phyloP scores from a whole-genome alignment of 2,797 vertebrate species.

The Hoplostethus mediterraneus region DNA sequence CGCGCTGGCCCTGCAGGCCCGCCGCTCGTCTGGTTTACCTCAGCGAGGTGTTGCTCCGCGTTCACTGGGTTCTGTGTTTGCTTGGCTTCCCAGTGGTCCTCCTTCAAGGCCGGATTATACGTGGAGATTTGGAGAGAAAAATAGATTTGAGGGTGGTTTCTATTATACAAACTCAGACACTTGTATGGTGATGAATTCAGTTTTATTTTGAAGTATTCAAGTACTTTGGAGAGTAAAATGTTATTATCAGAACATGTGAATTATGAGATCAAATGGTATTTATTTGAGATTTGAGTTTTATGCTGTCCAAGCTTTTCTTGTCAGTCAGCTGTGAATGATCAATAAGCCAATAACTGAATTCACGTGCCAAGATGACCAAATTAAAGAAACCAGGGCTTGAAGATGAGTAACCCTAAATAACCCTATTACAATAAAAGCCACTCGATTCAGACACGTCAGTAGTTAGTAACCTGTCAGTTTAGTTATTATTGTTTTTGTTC shows the following conservation, averaged over 20 bases:
- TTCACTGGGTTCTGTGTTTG: neutral
- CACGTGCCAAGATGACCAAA: too few species aligned
- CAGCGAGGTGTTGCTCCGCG: neutral
- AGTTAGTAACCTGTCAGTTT: too few species aligned
- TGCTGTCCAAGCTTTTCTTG: neutral
- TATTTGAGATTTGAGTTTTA: neutral
- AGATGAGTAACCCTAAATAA: too few species aligned
- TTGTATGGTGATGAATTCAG: too few species aligned
- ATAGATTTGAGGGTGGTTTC: too few species aligned
- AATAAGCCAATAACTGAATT: neutral
- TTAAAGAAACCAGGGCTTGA: too few species aligned
- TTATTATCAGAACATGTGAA: neutral
- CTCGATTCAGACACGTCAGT: neutral
- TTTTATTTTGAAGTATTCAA: neutral
- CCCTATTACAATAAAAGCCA: neutral
- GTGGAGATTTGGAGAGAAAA: too few species aligned
- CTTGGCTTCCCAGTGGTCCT: neutral
- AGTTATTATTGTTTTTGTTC: neutral
- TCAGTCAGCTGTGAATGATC: neutral
- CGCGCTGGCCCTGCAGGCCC: constrained; percentile 28
- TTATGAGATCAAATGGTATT: neutral
- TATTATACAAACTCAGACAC: too few species aligned
- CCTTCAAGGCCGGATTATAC: too few species aligned
- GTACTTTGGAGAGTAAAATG: neutral
- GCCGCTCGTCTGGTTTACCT: neutral